A percentile compares a stretch with the other conserved stretches of the same genome.
These are phyloP conservation scores for Mesorhabditis spiculigera DNA, from an alignment of 2,888 invertebrate genomes.

Conservation along the genomic window DNA sequence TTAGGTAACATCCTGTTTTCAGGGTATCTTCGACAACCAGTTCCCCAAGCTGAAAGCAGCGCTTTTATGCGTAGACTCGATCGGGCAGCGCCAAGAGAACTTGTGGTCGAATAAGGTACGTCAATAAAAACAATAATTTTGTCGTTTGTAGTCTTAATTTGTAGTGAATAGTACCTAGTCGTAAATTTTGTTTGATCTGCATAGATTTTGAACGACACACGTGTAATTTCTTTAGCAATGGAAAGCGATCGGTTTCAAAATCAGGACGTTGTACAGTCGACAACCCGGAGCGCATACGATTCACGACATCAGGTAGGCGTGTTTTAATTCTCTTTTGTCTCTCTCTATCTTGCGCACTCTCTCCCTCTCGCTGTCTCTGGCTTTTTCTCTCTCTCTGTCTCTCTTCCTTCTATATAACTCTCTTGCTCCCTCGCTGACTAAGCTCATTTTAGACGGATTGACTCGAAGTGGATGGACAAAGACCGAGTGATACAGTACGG, in stretches of 20 bases:
- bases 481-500: neutral
- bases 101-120: neutral
- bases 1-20: neutral
- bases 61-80: neutral
- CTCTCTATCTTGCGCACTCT: no score
- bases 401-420: no score
- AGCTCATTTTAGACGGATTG: neutral
- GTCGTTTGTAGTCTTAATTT: neutral
- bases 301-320: constrained; percentile 2
- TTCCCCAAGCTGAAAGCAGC: neutral
- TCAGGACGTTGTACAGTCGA: constrained; percentile 1
- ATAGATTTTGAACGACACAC: neutral
- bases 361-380: no score
- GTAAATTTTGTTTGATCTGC: neutral
- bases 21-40: neutral
- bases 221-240: neutral
- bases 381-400: no score
- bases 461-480: neutral
- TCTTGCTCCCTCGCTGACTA: no score
- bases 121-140: neutral
- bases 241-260: neutral
- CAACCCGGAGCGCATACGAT: neutral
- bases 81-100: constrained; percentile 5
- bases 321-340: neutral
- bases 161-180: no score